A percentile compares a stretch with the other conserved stretches of the same genome.
phyloP scores from a whole-genome alignment of 1,140 invertebrate genomes.

The Babylonia areolata region DNA sequence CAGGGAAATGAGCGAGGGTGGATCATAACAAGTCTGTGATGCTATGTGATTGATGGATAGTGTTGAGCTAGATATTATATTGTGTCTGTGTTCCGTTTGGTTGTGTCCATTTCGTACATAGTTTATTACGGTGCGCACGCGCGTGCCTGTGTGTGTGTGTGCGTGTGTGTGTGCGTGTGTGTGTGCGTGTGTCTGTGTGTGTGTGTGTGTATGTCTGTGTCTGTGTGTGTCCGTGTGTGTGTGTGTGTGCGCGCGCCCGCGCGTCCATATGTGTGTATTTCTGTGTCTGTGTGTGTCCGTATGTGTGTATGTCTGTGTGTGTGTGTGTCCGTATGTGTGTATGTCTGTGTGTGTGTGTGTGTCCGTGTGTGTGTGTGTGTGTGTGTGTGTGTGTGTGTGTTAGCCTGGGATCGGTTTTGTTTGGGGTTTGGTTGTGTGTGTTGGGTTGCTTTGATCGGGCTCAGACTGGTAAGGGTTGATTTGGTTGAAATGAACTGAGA shows the following conservation, averaged over 20 bases:
- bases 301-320: background rate
- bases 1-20: background rate
- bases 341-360: background rate
- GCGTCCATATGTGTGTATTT: background rate
- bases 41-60: background rate
- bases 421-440: no score
- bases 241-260: background rate
- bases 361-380: background rate
- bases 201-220: background rate
- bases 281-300: background rate
- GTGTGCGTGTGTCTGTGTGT: background rate
- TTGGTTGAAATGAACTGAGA: no score
- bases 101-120: background rate
- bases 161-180: background rate
- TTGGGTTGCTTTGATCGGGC: no score
- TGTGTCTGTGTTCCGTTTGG: background rate
- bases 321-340: background rate
- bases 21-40: background rate
- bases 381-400: background rate
- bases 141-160: background rate
- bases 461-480: no score
- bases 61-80: background rate
- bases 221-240: background rate
- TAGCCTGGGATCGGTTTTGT: no score
- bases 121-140: background rate